Base-by-base conservation (phyloP, 2,888 invertebrate species). In the Meloe dianella region DNA sequence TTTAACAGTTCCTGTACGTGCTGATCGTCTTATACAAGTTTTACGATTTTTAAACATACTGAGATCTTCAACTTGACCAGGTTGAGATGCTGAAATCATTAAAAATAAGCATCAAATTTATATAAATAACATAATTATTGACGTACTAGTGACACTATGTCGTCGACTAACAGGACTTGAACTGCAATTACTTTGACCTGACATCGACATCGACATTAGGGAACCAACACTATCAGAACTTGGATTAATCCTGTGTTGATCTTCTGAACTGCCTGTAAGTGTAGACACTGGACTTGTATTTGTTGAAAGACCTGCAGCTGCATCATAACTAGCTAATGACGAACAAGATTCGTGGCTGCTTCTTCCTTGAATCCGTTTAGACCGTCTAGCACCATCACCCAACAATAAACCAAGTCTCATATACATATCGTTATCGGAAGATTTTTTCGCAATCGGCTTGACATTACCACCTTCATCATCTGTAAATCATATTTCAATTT, bases 211-310 rank as follows among this genome's bases (percentile, higher is more conserved):
- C 0, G 92, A 92, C 79, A 92, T 91, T 24, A 94, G 84, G 0
- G 93, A 94, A 17, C 92, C 91, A 3, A 90, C 88, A 75, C 90
- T 91, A 77, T 91, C 91, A 29, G 89, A 88, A 62, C 89, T 86
- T 63, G 90, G 90, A 77, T 86, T 85, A 57, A 79, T 80, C 32
- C 82, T 71, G 38, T 87, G 85, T 73, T 83, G 82, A 66, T 89
- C 89, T 77, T 94, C 94, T 0, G 94, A 93, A 0, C 94, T 94
- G 2, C 92, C 95, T 3, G 95, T 95, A 54, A 95, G 85, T 0
- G 95, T 95, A 30, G 95, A 95, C n/a, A 95, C 91, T 63, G 95
- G 95, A 81, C 95, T 95, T 41, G 94, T 93, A 77, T 94, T 94
- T 65, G 91, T 91, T 29, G 94, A 92, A 60, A 92, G 89, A 61